Evolutionary conservation across 2,888 invertebrate genomes (phyloP).

Genomic region (Eupithecia tripunctaria): DNA sequence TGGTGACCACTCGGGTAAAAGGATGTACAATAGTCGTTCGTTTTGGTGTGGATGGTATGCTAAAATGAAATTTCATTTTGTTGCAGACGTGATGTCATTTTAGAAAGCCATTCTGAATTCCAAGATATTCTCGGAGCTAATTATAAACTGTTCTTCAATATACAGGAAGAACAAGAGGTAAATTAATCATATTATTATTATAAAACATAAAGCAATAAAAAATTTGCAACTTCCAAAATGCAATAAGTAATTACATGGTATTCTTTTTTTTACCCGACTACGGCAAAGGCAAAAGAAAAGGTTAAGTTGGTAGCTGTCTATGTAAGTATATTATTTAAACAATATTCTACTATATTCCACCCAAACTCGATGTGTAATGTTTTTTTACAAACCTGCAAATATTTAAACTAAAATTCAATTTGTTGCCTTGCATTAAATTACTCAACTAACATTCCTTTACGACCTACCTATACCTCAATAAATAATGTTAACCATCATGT

Average conservation of each 20-base stretch:
- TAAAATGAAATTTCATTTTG: not conserved
- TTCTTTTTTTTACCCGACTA: not conserved
- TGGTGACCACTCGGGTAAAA: no score
- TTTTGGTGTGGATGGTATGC: not conserved
- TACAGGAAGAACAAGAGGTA: constrained; percentile 79
- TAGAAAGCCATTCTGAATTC: constrained; percentile 83
- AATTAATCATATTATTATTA: constrained; percentile 15
- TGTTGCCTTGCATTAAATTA: no score
- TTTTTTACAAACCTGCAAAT: no score
- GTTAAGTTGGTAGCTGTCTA: not conserved
- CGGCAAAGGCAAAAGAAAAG: not conserved
- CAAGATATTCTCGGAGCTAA: constrained; percentile 85
- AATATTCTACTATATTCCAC: not conserved
- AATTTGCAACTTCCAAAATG: not conserved
- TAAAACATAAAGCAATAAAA: not conserved
- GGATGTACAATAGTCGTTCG: not conserved
- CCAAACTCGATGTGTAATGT: no score
- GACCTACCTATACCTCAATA: no score
- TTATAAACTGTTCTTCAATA: constrained; percentile 88
- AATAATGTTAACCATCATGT: no score
- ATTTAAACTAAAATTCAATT: no score
- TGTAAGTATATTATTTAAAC: no score
- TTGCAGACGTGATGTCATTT: constrained; percentile 70
- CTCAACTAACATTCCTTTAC: no score
- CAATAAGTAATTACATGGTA: not conserved